Evolutionary conservation across 2,113 vertebrate genomes (phyloP), one percentile per base, ranked within the genome.

Genomic region (Syngnathus scovelli): DNA sequence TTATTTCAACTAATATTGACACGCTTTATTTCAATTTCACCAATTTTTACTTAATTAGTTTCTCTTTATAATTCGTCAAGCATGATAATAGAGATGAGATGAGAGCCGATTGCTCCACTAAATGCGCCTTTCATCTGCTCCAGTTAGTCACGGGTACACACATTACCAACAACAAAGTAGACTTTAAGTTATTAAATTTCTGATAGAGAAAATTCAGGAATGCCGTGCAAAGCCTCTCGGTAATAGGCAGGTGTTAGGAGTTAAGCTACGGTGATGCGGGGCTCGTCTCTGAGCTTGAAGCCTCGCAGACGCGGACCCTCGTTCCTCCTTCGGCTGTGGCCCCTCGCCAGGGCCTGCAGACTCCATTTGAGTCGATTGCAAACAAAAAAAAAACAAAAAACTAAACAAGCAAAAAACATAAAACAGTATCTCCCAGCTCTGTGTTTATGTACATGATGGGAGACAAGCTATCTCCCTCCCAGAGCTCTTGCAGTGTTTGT

Each of bases 221-320:
- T 85, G 80, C 76, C 80, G 44, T 67, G 27, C 58, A 85, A 82
- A 87, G 79, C 71, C 76, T n/a, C 62, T 69, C 8, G 67, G 75
- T 88, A 86, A 88, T 85, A 88, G 80, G 82, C 74, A 75, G 83
- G 81, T 87, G 78, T 89, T 88, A 78, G 71, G 75, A 76, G 71
- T 62, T 78, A 87, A 86, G 84, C 83, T 83, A 71, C 66, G 69
- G 81, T 55, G 83, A 83, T 84, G 80, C 74, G 44, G 80, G 12
- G 74, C 71, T 73, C 66, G 67, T 78, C 79, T 78, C 80, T 78
- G 59, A 16, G 43, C 67, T 58, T 75, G 66, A 80, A 67, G 75
- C 73, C 78, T 78, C 71, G 15, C 75, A 76, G 75, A 78, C 68
- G 33, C 67, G 19, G 70, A 63, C 62, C 62, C 64, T 60, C 61